A percentile compares a stretch with the other conserved stretches of the same genome.
Evolutionary conservation across 2,888 invertebrate species (phyloP).

Genomic region (Diarsia rubi): DNA sequence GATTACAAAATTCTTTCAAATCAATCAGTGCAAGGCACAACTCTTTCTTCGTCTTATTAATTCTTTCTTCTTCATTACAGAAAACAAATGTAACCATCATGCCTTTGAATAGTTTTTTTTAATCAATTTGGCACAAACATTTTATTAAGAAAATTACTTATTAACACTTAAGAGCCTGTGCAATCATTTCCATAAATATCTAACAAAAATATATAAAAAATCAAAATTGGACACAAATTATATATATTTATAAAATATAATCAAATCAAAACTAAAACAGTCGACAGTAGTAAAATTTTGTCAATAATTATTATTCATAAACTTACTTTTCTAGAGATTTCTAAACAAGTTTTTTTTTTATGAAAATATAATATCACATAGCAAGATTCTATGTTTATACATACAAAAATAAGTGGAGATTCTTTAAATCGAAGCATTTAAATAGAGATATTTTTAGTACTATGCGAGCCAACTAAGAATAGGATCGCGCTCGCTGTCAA

Average conservation of each 20-base stretch:
- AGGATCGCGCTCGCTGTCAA: too few relatives aligned
- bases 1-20: conserved; percentile 68
- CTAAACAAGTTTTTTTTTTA: conserved; percentile 50
- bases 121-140: conserved; percentile 62
- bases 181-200: conserved; percentile 42
- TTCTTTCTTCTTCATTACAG: conserved; percentile 26
- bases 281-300: conserved; percentile 43
- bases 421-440: conserved; percentile 61
- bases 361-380: conserved; percentile 65
- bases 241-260: conserved; percentile 24
- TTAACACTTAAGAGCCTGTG: conserved; percentile 42
- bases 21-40: conserved; percentile 67
- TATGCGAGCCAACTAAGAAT: too few relatives aligned
- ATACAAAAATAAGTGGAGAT: conserved; percentile 70
- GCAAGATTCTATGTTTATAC: conserved; percentile 63
- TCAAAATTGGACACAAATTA: conserved; percentile 29
- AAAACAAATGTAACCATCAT: conserved; percentile 19
- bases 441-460: conserved; percentile 51
- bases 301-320: conserved; percentile 30
- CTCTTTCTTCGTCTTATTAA: conserved; percentile 32
- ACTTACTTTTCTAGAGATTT: conserved; percentile 49
- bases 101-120: conserved; percentile 22
- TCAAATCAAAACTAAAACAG: conserved; percentile 52
- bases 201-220: conserved; percentile 52
- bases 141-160: conserved; percentile 41